Conservation (phyloP, 2,888 invertebrate genomes). For the Carpatolechia fugitivella region DNA sequence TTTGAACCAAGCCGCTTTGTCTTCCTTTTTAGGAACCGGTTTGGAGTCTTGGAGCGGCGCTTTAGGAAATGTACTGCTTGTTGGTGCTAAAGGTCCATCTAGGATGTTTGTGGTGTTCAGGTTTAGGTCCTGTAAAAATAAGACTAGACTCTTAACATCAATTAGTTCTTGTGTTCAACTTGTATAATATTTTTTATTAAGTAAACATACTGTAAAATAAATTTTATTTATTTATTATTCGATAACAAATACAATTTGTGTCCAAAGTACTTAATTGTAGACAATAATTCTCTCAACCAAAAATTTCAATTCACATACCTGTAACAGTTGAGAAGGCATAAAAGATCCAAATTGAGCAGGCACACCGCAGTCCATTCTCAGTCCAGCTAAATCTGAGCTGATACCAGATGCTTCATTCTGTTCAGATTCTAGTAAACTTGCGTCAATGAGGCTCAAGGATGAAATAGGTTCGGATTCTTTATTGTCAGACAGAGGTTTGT, state of each 20-base stretch:
- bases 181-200: too few species aligned
- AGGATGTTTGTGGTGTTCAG: conserved; percentile 39
- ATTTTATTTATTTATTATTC: too few species aligned
- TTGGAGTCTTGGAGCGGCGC: conserved; percentile 22
- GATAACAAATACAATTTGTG: too few species aligned
- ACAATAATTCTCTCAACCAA: too few species aligned
- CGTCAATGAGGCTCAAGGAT: conserved; percentile 55
- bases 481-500: conserved; percentile 26
- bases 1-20: conserved; percentile 88
- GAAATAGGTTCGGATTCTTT: conserved; percentile 30
- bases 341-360: conserved; percentile 62
- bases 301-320: too few species aligned
- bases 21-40: conserved; percentile 70
- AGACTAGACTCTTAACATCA: too few species aligned
- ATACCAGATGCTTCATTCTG: conserved; percentile 31
- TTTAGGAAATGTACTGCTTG: conserved; percentile 21
- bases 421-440: conserved; percentile 39
- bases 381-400: conserved; percentile 63
- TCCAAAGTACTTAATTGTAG: too few species aligned
- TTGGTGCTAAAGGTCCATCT: conserved; percentile 43
- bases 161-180: too few species aligned
- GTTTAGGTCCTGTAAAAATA: conserved; percentile 39
- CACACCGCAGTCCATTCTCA: conserved; percentile 52
- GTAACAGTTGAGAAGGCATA: conserved; percentile 74
- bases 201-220: too few species aligned